These are phyloP conservation scores for Drosophila meridionalis DNA, from an alignment of 2,888 invertebrate genomes.

Conservation along the genomic window DNA sequence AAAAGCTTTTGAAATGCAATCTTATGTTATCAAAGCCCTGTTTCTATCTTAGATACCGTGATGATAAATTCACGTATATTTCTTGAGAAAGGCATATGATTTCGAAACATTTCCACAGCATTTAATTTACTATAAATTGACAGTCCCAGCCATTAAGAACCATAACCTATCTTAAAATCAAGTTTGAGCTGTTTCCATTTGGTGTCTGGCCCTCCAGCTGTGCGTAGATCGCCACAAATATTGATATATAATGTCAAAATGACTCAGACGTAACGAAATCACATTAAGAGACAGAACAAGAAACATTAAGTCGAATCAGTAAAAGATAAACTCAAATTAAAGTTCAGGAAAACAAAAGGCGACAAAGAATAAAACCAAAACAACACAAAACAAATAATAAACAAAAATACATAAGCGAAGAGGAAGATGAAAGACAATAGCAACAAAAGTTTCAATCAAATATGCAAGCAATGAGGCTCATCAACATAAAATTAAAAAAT, in stretches of 20 bases:
- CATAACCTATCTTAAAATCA: slow-evolving; percentile 5
- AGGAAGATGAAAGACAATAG: slow-evolving; percentile 4
- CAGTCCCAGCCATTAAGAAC: neutral
- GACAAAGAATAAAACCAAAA: slow-evolving; percentile 33
- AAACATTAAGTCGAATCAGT: slow-evolving; percentile 18
- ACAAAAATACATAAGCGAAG: slow-evolving; percentile 13
- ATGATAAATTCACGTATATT: neutral
- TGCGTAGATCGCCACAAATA: slow-evolving; percentile 22
- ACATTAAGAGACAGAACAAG: slow-evolving; percentile 13
- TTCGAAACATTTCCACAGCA: neutral
- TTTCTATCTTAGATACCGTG: neutral
- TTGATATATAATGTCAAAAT: slow-evolving; percentile 63
- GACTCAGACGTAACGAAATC: slow-evolving; percentile 39
- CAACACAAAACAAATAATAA: slow-evolving; percentile 32
- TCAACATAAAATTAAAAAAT: slow-evolving; percentile 81
- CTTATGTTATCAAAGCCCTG: neutral
- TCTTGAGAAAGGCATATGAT: neutral
- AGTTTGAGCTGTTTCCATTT: slow-evolving; percentile 4
- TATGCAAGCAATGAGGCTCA: slow-evolving; percentile 78
- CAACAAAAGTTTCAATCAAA: slow-evolving; percentile 63
- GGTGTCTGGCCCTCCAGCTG: slow-evolving; percentile 43
- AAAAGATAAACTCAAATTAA: slow-evolving; percentile 18
- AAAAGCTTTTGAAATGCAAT: neutral
- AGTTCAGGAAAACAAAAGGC: slow-evolving; percentile 43
- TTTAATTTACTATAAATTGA: neutral